Base-by-base conservation (phyloP, 2,888 invertebrate genomes). In the Tetranychus piercei region DNA sequence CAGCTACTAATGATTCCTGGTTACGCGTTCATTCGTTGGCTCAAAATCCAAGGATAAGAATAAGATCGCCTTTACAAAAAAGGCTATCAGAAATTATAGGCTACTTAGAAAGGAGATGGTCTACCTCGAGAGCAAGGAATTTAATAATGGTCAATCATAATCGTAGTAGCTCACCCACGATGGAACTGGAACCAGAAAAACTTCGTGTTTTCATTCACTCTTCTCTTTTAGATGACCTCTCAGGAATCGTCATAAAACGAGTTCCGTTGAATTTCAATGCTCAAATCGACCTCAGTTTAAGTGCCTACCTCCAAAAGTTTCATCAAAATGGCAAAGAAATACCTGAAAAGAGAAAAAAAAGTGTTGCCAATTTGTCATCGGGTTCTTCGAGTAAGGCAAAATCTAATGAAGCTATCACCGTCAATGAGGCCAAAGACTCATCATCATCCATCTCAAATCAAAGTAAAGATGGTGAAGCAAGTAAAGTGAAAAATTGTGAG, bases 21-120 rank as follows among this genome's bases (percentile, higher is more conserved):
- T 86, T 89, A 80, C 87, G 88, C 79, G 92, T 95, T 45, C 94
- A 94, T 77, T 80, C 80, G 8, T 84, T 90, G 74, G 89, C 94
- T 2, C 93, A 94, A 85, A 95, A 95, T 86, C 95, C 95, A 44
- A 87, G 93, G 79, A 86, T 90, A 6, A 86, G 88, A 76, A 87
- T 89, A 66, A 85, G 87, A 72, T 84, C 91, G 74, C 88, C 90
- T 34, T 85, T 91, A 74, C 90, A 91, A 80, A 87, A 90, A 77
- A 85, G 88, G 71, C 84, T 94, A 9, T 85, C 86, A 18, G 87
- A 87, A 75, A 84, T 93, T 71, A 85, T 94, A 71, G 84, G 84
- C 77, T 90, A 88, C 80, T 86, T 95, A 78, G 87, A 88, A 79
- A 85, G 85, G 76, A 87, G 91, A 79, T 95, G 94, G 94, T 64